Percentiles rank a stretch among this genome's conserved stretches.
Evolutionary conservation across 2,797 vertebrate species (phyloP).

Genomic region (Rhabdomys pumilio): DNA sequence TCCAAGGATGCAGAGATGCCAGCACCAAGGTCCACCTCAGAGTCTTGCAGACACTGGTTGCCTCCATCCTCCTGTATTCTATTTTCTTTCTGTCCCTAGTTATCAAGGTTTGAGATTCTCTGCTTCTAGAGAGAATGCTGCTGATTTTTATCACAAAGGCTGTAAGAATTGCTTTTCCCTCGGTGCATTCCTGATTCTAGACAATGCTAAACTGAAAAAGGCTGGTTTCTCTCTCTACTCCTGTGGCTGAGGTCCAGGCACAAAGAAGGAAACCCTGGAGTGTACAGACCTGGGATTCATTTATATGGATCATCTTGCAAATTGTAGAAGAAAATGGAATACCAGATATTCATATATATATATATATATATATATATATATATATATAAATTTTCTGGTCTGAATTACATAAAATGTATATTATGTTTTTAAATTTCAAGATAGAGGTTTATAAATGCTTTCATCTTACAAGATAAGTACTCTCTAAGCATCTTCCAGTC

Average conservation of each 20-base stretch:
- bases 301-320: neutral
- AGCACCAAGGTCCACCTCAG: neutral
- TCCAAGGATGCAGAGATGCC: neutral
- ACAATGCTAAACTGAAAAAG: slow-evolving; percentile 44
- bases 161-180: neutral
- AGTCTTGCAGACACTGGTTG: neutral
- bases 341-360: neutral
- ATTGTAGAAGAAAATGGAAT: neutral
- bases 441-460: neutral
- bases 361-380: neutral
- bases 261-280: neutral
- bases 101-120: rapidly evolving
- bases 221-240: neutral
- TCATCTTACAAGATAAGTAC: too few species aligned
- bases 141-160: neutral
- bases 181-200: slow-evolving; percentile 14
- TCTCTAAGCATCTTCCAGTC: neutral
- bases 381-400: neutral
- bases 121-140: neutral
- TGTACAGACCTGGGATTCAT: neutral
- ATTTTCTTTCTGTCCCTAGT: neutral
- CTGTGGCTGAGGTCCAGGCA: neutral
- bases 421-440: neutral
- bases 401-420: too few species aligned
- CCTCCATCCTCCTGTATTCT: neutral